Base-by-base conservation (phyloP, 2,113 vertebrate genomes). In the Argyrosomus japonicus region DNA sequence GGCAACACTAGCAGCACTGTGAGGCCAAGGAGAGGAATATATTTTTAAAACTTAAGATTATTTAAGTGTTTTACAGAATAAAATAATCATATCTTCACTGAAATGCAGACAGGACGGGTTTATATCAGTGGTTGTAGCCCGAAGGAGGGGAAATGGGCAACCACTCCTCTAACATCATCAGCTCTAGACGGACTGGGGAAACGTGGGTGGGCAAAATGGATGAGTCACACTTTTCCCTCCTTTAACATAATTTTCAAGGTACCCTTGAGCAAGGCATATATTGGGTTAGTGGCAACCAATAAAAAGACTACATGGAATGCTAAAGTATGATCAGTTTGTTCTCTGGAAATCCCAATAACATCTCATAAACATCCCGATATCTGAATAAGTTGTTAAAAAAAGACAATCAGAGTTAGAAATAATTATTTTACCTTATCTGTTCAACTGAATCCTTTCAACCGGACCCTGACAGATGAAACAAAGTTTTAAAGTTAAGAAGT, bases 201-300 rank as follows among this genome's bases (percentile, higher is more conserved):
- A 61, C 18, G 63, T 79, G 71, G 77, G 83, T 54, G 75, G 69
- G 83, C 14, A 29, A 36, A 83, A 64, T 27, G 60, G 19, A 87
- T 90, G 90, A 91, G 77, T 88, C 83, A 88, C 70, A 73, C 68
- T 76, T 51, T 60, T 71, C 50, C 73, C 27, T 56, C 29, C 10
- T 27, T 79, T 50, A n/a, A 75, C 57, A 73, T 50, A 29, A 50
- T 62, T 72, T 77, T 17, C 63, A 68, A 84, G 45, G 61, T 73
- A 40, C 72, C 62, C 54, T 84, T 85, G 50, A 82, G 84, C 71
- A 88, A 71, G 36, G 61, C 19, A 53, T 65, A 10, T 23, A 68
- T 47, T 58, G 45, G 50, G 23, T 70, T 54, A 9, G 12, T 48
- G 48, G 23, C 15, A 60, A 54, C 63, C 51, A 75, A 69, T 65